Evolutionary conservation across 1,140 invertebrate genomes (phyloP), one percentile per base, ranked within the genome.

Genomic region (Drosophila ohnishii): DNA sequence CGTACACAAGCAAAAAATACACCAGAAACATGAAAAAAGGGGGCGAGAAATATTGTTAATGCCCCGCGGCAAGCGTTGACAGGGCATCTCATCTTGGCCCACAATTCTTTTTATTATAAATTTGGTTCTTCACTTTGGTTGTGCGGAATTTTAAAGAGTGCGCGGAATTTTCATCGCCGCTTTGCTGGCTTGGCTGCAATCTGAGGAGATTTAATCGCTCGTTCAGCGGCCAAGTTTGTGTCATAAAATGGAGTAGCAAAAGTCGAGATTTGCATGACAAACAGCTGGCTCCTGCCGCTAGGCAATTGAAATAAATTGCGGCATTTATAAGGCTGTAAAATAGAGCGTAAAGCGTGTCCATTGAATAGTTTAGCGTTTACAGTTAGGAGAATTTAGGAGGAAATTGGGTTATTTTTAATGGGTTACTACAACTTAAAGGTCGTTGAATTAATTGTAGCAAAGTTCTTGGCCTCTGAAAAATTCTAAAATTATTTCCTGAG

Each of bases 111-210:
- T 48, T 40, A 59, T 66, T 67, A 66, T 66, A 44, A 48, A 65
- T 85, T 64, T 80, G 42, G 37, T 35, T 61, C 53, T 35, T 8
- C n/a, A 25, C 42, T 35, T 42, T 53, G 63, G 34, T 53, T 77
- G 42, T 82, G 61, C 22, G 70, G 82, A 82, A 83, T 86, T 83
- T 86, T 86, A 79, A 86, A 79, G 69, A 79, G 83, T 53, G 28
- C 28, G 28, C 51, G 50, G 47, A 50, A 61, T 82, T 74, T 75
- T 82, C 53, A 28, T 28, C 25, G 25, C 25, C 25, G 25, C 25
- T 28, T 28, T 28, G 25, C 25, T 28, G 25, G 25, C 25, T 28
- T 58, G 58, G 47, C 28, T 22, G 83, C 79, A 75, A 34, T 76
- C 40, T 19, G 35, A 39, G 32, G 13, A 88, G 83, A 83, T 86